Evolutionary conservation across 2,113 vertebrate species (phyloP).

Genomic region (Ivindomyrus marchei): DNA sequence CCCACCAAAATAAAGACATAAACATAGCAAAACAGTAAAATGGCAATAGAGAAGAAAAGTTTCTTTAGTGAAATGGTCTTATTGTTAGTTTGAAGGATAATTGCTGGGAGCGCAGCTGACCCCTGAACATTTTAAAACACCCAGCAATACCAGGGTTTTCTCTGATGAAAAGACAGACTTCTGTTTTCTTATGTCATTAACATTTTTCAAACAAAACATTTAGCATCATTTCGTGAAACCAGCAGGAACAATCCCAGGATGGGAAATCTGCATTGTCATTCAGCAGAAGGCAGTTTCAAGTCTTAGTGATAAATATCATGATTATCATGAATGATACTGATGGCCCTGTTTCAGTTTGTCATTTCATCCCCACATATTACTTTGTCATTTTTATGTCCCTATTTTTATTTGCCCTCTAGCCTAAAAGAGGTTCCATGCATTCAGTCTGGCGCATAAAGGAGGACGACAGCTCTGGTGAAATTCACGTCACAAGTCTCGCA

Average conservation of each 20-base stretch:
- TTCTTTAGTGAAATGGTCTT: not conserved
- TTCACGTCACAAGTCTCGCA: not conserved
- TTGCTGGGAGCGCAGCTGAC: not conserved
- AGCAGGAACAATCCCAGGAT: not conserved
- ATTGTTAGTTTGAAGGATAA: not conserved
- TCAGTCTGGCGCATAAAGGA: not conserved
- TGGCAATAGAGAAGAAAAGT: not conserved
- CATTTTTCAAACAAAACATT: not conserved
- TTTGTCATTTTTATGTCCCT: slow-evolving; percentile 3
- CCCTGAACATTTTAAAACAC: not conserved
- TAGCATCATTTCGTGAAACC: not conserved
- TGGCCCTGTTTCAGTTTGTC: not conserved
- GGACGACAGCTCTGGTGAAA: not conserved
- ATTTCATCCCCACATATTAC: not conserved
- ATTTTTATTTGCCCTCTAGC: slow-evolving; percentile 10
- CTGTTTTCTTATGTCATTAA: not conserved
- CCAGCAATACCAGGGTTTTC: not conserved
- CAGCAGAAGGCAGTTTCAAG: not conserved
- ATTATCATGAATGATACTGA: slow-evolving; percentile 1
- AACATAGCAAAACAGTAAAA: not conserved
- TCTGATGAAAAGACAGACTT: not conserved
- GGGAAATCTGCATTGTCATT: not conserved
- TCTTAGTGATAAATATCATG: not conserved
- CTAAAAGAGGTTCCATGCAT: not conserved
- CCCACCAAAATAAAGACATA: not conserved